Base-by-base conservation (phyloP, 2,797 vertebrate species). In the Morelia viridis region DNA sequence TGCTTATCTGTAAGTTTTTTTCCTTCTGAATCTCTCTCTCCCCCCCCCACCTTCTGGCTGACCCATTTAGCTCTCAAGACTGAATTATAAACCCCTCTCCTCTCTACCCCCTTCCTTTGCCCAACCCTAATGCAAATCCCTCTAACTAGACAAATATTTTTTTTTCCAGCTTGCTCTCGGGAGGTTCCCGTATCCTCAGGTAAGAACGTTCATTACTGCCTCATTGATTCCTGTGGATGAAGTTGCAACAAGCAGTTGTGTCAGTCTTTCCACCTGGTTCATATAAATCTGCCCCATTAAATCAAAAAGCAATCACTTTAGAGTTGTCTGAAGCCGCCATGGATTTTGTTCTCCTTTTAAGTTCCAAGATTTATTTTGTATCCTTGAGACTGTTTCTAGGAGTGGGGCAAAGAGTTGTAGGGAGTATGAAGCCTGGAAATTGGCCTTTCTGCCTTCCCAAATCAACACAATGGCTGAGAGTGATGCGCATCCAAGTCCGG, bases 151-250 rank as follows among this genome's bases (percentile, higher is more conserved):
- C 97, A 97, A 97, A 98, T 97, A 97, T 97, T 97, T 97, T 98
- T 97, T 98, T 97, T 97, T 97, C 94, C 98, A 99, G 99, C 97
- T 99, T 98, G 99, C 98, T 62, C 98, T 99, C 95, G 99, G 99
- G 97, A 99, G 98, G 97, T 99, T 99, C 98, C 99, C 99, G 91
- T 99, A 99, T 97, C 99, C 99, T 98, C 99, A 99, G 99, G 99
- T 99, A 98, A 99, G 99, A 98, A 94, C 94, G 95, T 97, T 96
- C 97, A 95, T 97, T 98, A 96, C 97, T 97, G 96, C 97, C 96
- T 97, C 96, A 97, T 97, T 97, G 97, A 97, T 98, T 97, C 97
- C 97, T 97, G 97, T 98, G 97, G 97, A 97, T 97, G 97, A 97
- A 97, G 97, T 97, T 97, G 95, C 97, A 97, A 96, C 94, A 96